Conservation (phyloP, 2,113 vertebrate species). For the Dasyurus viverrinus region DNA sequence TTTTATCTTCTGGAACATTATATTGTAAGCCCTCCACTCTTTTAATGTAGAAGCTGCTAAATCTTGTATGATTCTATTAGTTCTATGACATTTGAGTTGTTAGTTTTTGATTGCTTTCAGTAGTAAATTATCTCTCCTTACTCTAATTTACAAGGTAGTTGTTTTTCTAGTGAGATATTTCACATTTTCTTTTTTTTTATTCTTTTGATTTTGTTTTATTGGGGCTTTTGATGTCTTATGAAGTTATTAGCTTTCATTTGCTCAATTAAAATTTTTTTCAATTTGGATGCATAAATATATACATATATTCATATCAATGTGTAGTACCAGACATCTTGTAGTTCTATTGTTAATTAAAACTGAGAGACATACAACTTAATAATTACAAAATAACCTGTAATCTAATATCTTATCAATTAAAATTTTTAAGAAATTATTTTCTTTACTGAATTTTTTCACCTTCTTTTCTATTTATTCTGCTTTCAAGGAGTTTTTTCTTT, state of each 20-base stretch:
- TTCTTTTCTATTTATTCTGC: too few species aligned
- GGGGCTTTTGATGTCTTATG: not conserved
- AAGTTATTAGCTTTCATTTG: not conserved
- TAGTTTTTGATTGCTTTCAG: not conserved
- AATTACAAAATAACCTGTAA: slow-evolving; percentile 75
- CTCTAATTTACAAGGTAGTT: too few species aligned
- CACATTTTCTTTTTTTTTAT: too few species aligned
- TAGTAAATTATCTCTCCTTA: not conserved
- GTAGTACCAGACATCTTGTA: slow-evolving; percentile 2
- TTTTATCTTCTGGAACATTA: not conserved
- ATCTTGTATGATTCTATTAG: not conserved
- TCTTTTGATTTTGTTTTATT: too few species aligned
- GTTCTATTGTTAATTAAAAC: slow-evolving; percentile 66
- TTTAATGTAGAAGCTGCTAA: not conserved
- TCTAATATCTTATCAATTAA: slow-evolving; percentile 52
- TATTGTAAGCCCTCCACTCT: not conserved
- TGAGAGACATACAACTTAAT: slow-evolving; percentile 65
- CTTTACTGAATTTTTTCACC: too few species aligned
- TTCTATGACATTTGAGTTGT: not conserved
- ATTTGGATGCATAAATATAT: not conserved
- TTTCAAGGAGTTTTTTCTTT: too few species aligned
- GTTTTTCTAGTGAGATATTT: too few species aligned
- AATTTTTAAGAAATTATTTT: not conserved
- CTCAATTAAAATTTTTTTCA: not conserved
- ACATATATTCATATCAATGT: not conserved